phyloP scores from a whole-genome alignment of 2,888 invertebrate genomes.

The Spatulosminthurus flaviceps region DNA sequence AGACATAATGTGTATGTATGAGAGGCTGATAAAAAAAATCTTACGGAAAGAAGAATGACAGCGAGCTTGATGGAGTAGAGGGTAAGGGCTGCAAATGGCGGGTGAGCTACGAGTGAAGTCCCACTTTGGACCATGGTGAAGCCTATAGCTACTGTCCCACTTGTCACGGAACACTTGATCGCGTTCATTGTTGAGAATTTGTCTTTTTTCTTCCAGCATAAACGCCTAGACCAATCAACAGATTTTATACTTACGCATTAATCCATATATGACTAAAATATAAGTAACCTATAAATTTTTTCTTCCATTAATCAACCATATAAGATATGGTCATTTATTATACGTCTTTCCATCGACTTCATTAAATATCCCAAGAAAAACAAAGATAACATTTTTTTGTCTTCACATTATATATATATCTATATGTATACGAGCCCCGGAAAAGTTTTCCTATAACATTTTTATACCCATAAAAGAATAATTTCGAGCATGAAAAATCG shows the following conservation, averaged over 20 bases:
- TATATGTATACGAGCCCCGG: too few species aligned
- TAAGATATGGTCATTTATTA: too few species aligned
- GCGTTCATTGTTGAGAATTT: slow-evolving; percentile 60
- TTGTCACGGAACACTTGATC: slow-evolving; percentile 60
- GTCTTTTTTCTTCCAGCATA: slow-evolving; percentile 63
- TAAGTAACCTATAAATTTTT: too few species aligned
- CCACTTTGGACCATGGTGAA: slow-evolving; percentile 32
- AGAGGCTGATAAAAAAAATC: slow-evolving; percentile 19
- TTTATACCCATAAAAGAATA: too few species aligned
- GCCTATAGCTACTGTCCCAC: slow-evolving; percentile 48
- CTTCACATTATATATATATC: too few species aligned
- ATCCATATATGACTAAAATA: too few species aligned
- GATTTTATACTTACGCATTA: neutral
- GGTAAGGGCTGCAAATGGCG: neutral
- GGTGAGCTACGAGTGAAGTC: slow-evolving; percentile 25
- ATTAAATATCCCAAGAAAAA: too few species aligned
- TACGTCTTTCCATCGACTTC: too few species aligned
- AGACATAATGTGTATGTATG: neutral
- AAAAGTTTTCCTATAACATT: too few species aligned
- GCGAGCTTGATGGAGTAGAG: slow-evolving; percentile 53
- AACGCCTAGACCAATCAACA: slow-evolving; percentile 50
- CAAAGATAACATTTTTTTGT: too few species aligned
- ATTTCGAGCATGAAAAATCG: neutral
- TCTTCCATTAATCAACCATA: too few species aligned
- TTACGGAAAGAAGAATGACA: slow-evolving; percentile 57